These are phyloP conservation scores for Taxidea taxus DNA, from an alignment of 2,113 vertebrate genomes.

Conservation along the genomic window DNA sequence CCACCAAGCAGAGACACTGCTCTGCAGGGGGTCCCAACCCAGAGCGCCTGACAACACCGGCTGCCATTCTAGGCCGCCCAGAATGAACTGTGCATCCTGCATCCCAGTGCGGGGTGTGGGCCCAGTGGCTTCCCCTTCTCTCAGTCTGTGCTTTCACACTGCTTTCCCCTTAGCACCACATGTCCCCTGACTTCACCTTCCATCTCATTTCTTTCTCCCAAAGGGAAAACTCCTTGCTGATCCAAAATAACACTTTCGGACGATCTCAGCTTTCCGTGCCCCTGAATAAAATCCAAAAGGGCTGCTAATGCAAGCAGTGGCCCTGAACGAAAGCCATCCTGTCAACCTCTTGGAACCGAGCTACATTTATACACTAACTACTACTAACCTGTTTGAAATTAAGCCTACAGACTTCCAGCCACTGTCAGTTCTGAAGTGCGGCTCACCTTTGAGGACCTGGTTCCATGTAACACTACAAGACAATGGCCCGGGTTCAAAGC, in stretches of 20 bases:
- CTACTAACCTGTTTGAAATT: background rate
- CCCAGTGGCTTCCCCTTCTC: background rate
- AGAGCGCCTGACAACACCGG: accelerated
- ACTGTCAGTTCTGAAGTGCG: background rate
- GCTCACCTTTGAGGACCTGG: background rate
- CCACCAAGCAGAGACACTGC: background rate
- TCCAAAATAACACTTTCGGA: background rate
- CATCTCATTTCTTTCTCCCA: background rate
- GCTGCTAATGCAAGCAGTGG: background rate
- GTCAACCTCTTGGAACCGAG: background rate
- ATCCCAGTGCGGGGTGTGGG: background rate
- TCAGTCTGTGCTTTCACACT: background rate
- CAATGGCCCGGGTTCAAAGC: background rate
- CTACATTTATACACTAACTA: background rate
- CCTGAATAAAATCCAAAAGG: background rate
- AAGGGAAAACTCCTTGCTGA: background rate
- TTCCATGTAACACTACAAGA: background rate
- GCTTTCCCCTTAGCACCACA: background rate
- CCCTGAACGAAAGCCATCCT: background rate
- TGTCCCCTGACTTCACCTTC: background rate
- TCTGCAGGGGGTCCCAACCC: background rate
- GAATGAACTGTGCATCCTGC: background rate
- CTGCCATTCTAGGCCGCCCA: background rate
- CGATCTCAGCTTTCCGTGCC: background rate
- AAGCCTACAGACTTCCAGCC: background rate